phyloP scores from a whole-genome alignment of 2,797 vertebrate genomes.

The Gadopsis bispinosus region DNA sequence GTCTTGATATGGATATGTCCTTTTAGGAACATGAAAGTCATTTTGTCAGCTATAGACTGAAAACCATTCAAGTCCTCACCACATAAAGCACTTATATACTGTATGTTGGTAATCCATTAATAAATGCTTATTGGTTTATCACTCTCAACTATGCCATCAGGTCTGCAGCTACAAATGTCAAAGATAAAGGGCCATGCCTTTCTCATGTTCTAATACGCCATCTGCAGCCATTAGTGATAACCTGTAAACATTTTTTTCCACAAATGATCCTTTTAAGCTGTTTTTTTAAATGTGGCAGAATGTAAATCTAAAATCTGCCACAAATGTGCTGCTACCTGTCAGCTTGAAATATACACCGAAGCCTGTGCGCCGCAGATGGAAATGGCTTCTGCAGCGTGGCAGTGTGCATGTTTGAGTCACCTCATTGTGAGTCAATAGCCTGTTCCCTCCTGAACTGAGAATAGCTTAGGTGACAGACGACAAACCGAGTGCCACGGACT shows the following conservation, averaged over 20 bases:
- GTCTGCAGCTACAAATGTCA: neutral
- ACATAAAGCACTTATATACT: neutral
- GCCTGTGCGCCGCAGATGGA: constrained; percentile 10
- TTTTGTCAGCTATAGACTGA: constrained; percentile 5
- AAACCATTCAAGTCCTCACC: neutral
- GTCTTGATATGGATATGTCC: neutral
- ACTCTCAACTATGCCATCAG: neutral
- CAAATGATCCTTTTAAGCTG: neutral
- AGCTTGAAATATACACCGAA: neutral
- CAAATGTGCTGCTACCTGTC: neutral
- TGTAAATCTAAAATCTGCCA: neutral
- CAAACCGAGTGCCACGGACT: constrained; percentile 31
- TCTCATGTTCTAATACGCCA: neutral
- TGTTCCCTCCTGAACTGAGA: constrained; percentile 55
- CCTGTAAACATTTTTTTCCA: neutral
- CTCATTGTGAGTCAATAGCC: constrained; percentile 54
- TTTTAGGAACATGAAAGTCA: neutral
- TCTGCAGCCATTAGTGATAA: neutral
- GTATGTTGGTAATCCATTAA: neutral
- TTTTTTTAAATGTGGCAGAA: constrained; percentile 1
- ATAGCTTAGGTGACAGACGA: constrained; percentile 60
- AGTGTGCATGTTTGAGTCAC: constrained; percentile 38
- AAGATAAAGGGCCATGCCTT: neutral
- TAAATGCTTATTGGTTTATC: neutral
- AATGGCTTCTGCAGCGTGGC: constrained; percentile 26